phyloP scores from a whole-genome alignment of 2,113 vertebrate species.

The Bos indicus region DNA sequence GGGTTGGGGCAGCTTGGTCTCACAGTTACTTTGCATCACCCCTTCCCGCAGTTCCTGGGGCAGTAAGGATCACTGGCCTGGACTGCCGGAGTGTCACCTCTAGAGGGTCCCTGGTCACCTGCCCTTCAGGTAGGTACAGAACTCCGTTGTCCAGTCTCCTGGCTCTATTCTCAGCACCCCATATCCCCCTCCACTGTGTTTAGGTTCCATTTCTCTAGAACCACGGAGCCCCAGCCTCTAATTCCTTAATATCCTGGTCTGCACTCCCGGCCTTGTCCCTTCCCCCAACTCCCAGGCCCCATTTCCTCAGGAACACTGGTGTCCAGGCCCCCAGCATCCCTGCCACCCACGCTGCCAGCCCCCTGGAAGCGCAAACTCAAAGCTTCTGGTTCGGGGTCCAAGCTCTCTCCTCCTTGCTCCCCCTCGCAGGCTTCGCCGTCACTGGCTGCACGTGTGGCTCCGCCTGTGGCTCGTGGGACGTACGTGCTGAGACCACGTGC shows the following conservation, averaged over 20 bases:
- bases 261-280: neutral
- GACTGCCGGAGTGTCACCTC: neutral
- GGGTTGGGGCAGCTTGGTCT: neutral
- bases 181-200: neutral
- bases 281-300: neutral
- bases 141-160: neutral
- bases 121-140: conserved; percentile 41
- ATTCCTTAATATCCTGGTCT: neutral
- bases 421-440: neutral
- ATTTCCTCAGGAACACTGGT: neutral
- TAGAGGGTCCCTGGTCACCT: conserved; percentile 31
- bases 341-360: rapidly evolving
- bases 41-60: neutral
- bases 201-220: neutral
- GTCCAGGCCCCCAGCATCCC: neutral
- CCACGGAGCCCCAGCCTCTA: neutral
- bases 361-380: rapidly evolving
- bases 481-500: neutral
- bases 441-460: conserved; percentile 52
- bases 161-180: neutral
- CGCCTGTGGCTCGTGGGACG: conserved; percentile 64
- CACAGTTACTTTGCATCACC: neutral
- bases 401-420: no score
- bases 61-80: rapidly evolving
- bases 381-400: neutral